Evolutionary conservation across 2,888 invertebrate genomes (phyloP), one percentile per base, ranked within the genome.

Genomic region (Drosophila mercatorum): DNA sequence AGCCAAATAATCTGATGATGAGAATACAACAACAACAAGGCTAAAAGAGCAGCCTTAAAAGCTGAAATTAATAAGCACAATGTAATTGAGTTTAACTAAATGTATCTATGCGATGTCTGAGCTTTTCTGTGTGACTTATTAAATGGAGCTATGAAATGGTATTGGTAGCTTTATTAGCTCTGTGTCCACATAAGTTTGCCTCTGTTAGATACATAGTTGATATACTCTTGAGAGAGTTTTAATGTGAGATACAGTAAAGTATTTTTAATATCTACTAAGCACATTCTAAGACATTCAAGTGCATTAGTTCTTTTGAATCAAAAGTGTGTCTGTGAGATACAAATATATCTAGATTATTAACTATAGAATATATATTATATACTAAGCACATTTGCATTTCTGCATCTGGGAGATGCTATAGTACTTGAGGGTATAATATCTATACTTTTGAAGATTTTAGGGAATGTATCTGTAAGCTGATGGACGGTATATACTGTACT

Each of bases 1-100:
- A 68, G 52, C 47, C 65, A 72, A 66, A 73, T 65, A 76, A 65
- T 56, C 58, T 43, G 17, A 63, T 58, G 62, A 43, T 28, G 28
- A 28, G 47, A 43, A 8, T 28, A 28, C n/a, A 51, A 7, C 34
- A 34, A 34, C 31, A 34, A 44, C 22, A 47, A 46, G 10, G 14
- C 31, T 7, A n/a, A 40, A 34, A 51, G 11, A 34, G 34, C 22
- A 49, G 14, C 43, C 53, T 55, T 12, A 31, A 57, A 46, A 71
- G 43, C 17, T 53, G 46, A 47, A 56, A 57, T 59, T 73, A 62
- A 51, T 44, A 60, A 60, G 43, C 26, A 22, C 47, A 17, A n/a
- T 59, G 46, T 26, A 51, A 68, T 36, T 51, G 40, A 58, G 56
- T 38, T 60, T 22, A n/a, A 40, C 40, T 17, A 47, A 60, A 65